phyloP scores from a whole-genome alignment of 2,888 invertebrate genomes.

The Diarsia mendica region DNA sequence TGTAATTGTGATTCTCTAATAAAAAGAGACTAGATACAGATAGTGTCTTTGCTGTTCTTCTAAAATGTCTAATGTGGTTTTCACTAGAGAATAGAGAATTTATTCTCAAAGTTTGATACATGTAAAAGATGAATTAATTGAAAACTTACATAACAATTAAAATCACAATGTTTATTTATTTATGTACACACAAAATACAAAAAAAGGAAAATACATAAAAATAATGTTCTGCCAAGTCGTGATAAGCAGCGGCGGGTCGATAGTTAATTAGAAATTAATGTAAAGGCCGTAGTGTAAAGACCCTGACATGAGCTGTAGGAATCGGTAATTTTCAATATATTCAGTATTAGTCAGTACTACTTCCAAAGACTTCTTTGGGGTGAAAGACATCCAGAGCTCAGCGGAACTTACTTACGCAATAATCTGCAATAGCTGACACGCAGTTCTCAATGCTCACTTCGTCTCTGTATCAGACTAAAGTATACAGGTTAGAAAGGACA shows the following conservation, averaged over 20 bases:
- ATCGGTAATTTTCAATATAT: not conserved
- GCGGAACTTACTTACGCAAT: not conserved
- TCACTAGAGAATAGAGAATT: not conserved
- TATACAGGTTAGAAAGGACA: not conserved
- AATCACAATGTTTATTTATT: too few relatives aligned
- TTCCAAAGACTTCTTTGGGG: not conserved
- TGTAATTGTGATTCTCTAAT: not conserved
- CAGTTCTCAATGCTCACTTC: not conserved
- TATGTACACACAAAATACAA: too few relatives aligned
- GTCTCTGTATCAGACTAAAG: not conserved
- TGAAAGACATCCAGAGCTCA: not conserved
- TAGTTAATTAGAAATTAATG: not conserved
- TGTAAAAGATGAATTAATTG: not conserved
- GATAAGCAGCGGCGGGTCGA: not conserved
- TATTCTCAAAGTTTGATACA: not conserved
- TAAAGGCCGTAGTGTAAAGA: not conserved
- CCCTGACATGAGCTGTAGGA: not conserved
- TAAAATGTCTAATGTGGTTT: not conserved
- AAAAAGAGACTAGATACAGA: not conserved
- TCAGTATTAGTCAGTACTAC: too few relatives aligned
- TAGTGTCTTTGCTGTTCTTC: not conserved
- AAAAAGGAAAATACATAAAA: too few relatives aligned
- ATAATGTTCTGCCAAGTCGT: not conserved
- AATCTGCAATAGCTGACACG: not conserved
- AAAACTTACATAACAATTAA: not conserved